Percentiles rank a stretch among this genome's conserved stretches.
Evolutionary conservation across 2,888 invertebrate genomes (phyloP).

Genomic region (Harmothoe impar): DNA sequence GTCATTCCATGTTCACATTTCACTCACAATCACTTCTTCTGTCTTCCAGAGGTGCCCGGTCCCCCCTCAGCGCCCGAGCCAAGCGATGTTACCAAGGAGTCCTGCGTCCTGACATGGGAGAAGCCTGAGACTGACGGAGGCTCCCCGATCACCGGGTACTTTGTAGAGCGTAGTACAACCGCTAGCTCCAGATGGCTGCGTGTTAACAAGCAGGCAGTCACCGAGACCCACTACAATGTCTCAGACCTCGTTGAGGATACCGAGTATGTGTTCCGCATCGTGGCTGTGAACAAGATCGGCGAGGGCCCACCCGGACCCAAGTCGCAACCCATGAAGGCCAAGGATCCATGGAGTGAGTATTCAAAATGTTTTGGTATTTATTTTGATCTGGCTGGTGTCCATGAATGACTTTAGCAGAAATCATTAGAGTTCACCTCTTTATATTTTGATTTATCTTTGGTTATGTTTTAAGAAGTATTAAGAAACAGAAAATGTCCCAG

Average conservation of each 20-base stretch:
- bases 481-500: too few species aligned
- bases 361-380: neutral
- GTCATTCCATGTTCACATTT: too few species aligned
- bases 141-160: slow-evolving; percentile 74
- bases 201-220: slow-evolving; percentile 72
- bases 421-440: neutral
- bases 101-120: slow-evolving; percentile 63
- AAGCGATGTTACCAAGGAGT: slow-evolving; percentile 87
- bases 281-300: slow-evolving; percentile 93
- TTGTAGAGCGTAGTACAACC: slow-evolving; percentile 83
- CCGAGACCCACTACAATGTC: slow-evolving; percentile 52
- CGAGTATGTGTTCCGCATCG: slow-evolving; percentile 91
- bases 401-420: neutral
- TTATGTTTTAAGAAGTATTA: too few species aligned
- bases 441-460: too few species aligned
- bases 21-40: neutral
- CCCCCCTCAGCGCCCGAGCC: slow-evolving; percentile 86
- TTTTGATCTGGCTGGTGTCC: neutral
- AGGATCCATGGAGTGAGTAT: slow-evolving; percentile 67
- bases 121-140: slow-evolving; percentile 72
- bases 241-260: slow-evolving; percentile 69
- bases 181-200: slow-evolving; percentile 93
- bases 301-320: slow-evolving; percentile 69
- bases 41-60: slow-evolving; percentile 83
- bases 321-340: slow-evolving; percentile 68